Evolutionary conservation across 2,113 vertebrate species (phyloP).

Genomic region (Ranitomeya variabilis): DNA sequence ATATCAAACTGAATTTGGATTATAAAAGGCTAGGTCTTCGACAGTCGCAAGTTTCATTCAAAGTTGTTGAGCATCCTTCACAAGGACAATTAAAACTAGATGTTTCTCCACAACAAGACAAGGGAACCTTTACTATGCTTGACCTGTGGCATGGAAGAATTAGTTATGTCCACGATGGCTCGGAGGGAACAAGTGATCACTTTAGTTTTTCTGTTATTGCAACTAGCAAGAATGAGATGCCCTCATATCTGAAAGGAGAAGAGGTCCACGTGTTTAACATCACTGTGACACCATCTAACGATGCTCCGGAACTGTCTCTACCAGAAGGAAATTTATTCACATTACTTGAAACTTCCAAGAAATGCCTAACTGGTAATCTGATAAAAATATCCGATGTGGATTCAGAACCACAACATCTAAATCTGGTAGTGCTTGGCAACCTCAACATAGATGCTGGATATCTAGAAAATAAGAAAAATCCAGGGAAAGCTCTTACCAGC

Average conservation of each 20-base stretch:
- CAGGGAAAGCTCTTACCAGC: constrained; percentile 73
- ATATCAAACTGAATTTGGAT: constrained; percentile 81
- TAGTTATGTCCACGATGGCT: constrained; percentile 86
- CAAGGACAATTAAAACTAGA: constrained; percentile 79
- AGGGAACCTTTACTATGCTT: constrained; percentile 81
- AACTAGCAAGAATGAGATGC: constrained; percentile 75
- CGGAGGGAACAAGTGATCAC: constrained; percentile 79
- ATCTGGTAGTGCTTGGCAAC: constrained; percentile 83
- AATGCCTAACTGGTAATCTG: constrained; percentile 74
- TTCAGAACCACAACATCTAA: constrained; percentile 71
- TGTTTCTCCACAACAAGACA: constrained; percentile 69
- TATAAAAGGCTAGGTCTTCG: constrained; percentile 79
- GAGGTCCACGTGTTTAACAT: constrained; percentile 77
- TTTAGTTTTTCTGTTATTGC: constrained; percentile 83
- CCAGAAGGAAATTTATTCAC: constrained; percentile 82
- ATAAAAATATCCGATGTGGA: constrained; percentile 81
- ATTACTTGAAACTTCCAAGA: constrained; percentile 84
- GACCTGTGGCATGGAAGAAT: constrained; percentile 82
- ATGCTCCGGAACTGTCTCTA: constrained; percentile 81
- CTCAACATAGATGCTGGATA: constrained; percentile 82
- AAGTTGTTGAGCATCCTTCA: constrained; percentile 75
- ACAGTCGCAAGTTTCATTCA: constrained; percentile 84
- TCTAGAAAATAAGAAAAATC: constrained; percentile 78
- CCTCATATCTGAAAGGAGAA: constrained; percentile 72
- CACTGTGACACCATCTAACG: constrained; percentile 81